Conservation (phyloP, 2,888 invertebrate species). For the Acrobasis consociella region DNA sequence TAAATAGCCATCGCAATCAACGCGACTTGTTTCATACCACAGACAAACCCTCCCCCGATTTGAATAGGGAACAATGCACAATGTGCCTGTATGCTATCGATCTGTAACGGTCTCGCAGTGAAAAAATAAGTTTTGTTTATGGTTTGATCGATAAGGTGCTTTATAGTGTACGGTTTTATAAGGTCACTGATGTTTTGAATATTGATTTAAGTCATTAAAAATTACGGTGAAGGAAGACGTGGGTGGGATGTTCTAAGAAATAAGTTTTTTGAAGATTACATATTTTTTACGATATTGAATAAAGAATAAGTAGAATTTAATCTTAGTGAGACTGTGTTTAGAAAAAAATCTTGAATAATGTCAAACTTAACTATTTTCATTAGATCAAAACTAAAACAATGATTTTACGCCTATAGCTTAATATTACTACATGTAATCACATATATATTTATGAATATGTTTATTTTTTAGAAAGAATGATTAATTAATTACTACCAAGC, state of each 20-base stretch:
- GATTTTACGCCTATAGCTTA: too few relatives aligned
- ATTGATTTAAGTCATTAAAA: slow-evolving; percentile 5
- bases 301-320: too few relatives aligned
- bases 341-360: too few relatives aligned
- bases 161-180: slow-evolving; percentile 11
- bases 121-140: slow-evolving; percentile 15
- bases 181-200: slow-evolving; percentile 10
- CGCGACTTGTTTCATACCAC: slow-evolving; percentile 36
- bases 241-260: background rate
- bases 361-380: too few relatives aligned
- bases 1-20: slow-evolving; percentile 32
- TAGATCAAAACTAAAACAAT: too few relatives aligned
- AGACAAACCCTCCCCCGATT: slow-evolving; percentile 35
- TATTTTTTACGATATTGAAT: too few relatives aligned
- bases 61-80: slow-evolving; percentile 44
- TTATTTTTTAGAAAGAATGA: too few relatives aligned
- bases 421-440: too few relatives aligned
- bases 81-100: slow-evolving; percentile 43
- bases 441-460: too few relatives aligned
- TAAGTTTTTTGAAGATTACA: too few relatives aligned
- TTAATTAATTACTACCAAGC: too few relatives aligned
- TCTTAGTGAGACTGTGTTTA: too few relatives aligned
- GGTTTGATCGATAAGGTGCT: slow-evolving; percentile 17
- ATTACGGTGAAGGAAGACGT: background rate
- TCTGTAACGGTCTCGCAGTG: slow-evolving; percentile 41